Evolutionary conservation across 2,113 vertebrate genomes (phyloP).

Genomic region (Micronisus gabar): DNA sequence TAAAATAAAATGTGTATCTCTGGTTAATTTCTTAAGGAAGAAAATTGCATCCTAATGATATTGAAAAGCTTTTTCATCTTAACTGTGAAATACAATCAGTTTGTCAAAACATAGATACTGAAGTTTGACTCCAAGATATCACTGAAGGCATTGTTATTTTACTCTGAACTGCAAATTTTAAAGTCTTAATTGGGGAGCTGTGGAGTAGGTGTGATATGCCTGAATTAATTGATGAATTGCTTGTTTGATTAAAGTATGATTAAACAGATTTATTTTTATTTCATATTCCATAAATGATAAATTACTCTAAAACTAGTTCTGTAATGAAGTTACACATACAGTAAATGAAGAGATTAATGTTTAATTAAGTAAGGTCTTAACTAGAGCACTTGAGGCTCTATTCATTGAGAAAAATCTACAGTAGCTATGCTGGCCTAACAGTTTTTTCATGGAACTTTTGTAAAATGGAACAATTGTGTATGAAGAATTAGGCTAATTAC

Average conservation of each 20-base stretch:
- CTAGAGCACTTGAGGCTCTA: not conserved
- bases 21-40: not conserved
- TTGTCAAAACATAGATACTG: not conserved
- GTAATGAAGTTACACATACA: slow-evolving; percentile 35
- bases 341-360: slow-evolving; percentile 55
- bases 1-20: not conserved
- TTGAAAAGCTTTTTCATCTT: not conserved
- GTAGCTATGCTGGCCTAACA: not conserved
- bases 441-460: not conserved
- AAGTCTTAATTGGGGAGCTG: not conserved
- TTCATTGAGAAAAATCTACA: not conserved
- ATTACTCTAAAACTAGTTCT: slow-evolving; percentile 31
- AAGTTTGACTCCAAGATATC: not conserved
- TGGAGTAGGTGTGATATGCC: not conserved
- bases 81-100: not conserved
- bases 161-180: not conserved
- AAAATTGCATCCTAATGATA: not conserved
- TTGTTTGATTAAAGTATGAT: slow-evolving; percentile 54
- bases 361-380: slow-evolving; percentile 49
- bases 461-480: not conserved
- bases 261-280: slow-evolving; percentile 64
- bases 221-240: slow-evolving; percentile 54
- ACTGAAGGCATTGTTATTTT: not conserved
- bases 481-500: not conserved
- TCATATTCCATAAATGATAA: slow-evolving; percentile 47